phyloP scores from a whole-genome alignment of 2,113 vertebrate species.

The Australoheros scitulus region DNA sequence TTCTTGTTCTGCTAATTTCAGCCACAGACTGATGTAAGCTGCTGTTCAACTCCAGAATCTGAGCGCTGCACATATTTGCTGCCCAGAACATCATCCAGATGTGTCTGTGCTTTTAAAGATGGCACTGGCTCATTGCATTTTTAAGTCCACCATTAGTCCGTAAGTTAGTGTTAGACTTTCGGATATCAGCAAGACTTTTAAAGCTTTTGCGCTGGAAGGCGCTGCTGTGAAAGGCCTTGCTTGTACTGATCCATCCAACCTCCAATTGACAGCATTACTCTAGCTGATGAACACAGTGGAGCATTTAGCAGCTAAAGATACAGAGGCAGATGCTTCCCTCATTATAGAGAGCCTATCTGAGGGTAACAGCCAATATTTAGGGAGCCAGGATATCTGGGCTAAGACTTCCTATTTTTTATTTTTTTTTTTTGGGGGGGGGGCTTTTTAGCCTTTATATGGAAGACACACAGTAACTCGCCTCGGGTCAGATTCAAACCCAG shows the following conservation, averaged over 20 bases:
- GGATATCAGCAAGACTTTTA: neutral
- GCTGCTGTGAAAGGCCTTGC: too few relatives aligned
- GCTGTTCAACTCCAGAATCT: conserved; percentile 34
- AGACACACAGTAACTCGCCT: neutral
- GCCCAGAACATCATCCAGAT: conserved; percentile 16
- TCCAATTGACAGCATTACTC: neutral
- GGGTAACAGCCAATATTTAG: neutral
- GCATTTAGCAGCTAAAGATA: too few relatives aligned
- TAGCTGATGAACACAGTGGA: neutral
- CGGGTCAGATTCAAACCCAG: too few relatives aligned
- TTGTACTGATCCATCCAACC: neutral
- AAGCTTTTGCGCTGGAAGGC: too few relatives aligned
- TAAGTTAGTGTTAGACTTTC: neutral
- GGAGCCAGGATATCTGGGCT: neutral
- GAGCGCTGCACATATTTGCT: conserved; percentile 34
- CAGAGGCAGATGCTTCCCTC: too few relatives aligned
- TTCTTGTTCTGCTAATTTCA: conserved; percentile 57
- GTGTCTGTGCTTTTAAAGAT: neutral
- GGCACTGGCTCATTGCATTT: neutral
- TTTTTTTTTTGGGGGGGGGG: neutral
- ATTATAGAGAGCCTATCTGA: neutral
- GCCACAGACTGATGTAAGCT: conserved; percentile 51
- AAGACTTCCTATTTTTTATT: too few relatives aligned
- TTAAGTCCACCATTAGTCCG: neutral
- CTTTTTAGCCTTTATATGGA: neutral